These are phyloP conservation scores for Volucella inflata DNA, from an alignment of 2,888 invertebrate genomes.

Conservation along the genomic window DNA sequence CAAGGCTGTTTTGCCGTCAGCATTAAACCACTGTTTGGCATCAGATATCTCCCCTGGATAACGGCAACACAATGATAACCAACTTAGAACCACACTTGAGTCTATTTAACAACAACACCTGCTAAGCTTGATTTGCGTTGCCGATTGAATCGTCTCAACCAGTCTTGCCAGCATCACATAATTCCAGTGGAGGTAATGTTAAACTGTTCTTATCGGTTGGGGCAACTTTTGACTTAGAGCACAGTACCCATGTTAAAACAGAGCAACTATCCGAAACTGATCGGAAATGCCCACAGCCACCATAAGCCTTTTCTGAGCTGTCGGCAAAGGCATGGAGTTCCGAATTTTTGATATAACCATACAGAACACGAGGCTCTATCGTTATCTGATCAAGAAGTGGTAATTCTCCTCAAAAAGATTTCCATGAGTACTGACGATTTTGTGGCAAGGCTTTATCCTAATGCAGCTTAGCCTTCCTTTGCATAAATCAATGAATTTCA, in stretches of 20 bases:
- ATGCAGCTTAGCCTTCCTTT: no score
- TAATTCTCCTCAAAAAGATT: no score
- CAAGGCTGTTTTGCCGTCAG: not conserved
- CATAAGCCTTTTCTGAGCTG: no score
- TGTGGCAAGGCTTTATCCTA: no score
- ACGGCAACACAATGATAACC: not conserved
- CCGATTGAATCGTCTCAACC: not conserved
- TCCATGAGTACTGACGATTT: no score
- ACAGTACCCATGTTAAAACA: not conserved
- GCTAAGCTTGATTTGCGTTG: not conserved
- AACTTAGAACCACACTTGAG: no score
- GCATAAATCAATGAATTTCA: no score
- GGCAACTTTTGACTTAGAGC: not conserved
- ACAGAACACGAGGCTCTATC: no score
- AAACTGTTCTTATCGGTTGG: not conserved
- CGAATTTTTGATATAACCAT: no score
- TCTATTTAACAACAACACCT: not conserved
- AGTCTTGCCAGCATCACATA: not conserved
- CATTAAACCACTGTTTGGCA: not conserved
- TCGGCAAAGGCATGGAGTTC: no score
- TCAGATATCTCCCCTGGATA: not conserved
- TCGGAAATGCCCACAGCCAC: not conserved
- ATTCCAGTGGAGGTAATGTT: not conserved
- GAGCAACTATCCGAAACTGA: not conserved
- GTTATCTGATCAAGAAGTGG: no score